Percentiles rank a stretch among this genome's conserved stretches.
phyloP scores from a whole-genome alignment of 2,888 invertebrate genomes.

The Eilema griseolum region DNA sequence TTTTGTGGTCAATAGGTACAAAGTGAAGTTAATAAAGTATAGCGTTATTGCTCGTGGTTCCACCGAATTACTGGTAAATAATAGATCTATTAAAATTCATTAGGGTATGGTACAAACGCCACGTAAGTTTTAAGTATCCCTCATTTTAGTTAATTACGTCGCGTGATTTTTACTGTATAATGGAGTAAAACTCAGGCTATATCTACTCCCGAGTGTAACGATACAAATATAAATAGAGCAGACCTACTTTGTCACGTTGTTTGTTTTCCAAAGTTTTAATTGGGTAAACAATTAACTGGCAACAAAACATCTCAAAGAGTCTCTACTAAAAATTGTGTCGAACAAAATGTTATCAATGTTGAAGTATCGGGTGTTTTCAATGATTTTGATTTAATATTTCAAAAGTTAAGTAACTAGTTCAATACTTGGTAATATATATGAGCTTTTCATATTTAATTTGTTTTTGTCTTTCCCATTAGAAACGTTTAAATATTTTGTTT shows the following conservation, averaged over 20 bases:
- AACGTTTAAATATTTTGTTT: background rate
- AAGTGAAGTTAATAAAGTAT: too few species aligned
- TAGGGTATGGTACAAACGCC: background rate
- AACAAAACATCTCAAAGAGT: slow-evolving; percentile 64
- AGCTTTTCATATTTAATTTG: background rate
- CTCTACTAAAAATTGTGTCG: slow-evolving; percentile 52
- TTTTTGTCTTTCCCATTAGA: background rate
- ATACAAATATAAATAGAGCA: slow-evolving; percentile 32
- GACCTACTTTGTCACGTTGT: slow-evolving; percentile 54
- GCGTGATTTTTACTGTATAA: slow-evolving; percentile 8
- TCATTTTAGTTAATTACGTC: background rate
- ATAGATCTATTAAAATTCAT: background rate
- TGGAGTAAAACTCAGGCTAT: background rate
- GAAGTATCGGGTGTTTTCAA: background rate
- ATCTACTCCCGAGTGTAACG: slow-evolving; percentile 11
- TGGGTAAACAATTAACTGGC: slow-evolving; percentile 75
- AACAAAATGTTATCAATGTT: slow-evolving; percentile 32
- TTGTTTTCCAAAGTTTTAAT: slow-evolving; percentile 76
- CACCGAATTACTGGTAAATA: background rate
- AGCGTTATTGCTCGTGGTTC: background rate
- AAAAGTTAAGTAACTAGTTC: background rate
- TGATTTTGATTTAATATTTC: background rate
- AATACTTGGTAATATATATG: background rate
- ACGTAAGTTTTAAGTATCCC: slow-evolving; percentile 4
- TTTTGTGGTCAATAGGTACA: too few species aligned